Percentiles rank a stretch among this genome's conserved stretches.
Evolutionary conservation across 1,140 invertebrate species (phyloP).

Genomic region (Cecropterus lyciades): DNA sequence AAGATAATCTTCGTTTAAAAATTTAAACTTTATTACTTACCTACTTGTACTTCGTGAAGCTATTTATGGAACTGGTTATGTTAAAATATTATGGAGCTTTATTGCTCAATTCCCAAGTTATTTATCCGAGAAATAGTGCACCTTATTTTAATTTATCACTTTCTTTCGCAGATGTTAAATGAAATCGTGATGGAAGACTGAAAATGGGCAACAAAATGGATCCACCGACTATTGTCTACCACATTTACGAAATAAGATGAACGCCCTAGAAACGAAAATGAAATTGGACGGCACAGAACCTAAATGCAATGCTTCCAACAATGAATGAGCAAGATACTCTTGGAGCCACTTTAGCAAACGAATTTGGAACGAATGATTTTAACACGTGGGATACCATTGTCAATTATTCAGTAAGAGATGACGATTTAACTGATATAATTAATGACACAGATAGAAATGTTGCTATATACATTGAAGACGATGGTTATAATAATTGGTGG

Average conservation of each 20-base stretch:
- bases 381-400: conserved; percentile 39
- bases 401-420: conserved; percentile 42
- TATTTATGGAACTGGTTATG: no score
- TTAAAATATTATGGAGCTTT: conserved; percentile 2
- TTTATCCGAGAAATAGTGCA: neutral
- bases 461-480: conserved; percentile 39
- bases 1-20: conserved; percentile 2
- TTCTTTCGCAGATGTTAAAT: conserved; percentile 60
- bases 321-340: conserved; percentile 64
- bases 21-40: conserved; percentile 3
- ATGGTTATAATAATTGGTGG: conserved; percentile 84
- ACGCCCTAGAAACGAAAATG: conserved; percentile 55
- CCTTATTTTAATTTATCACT: conserved; percentile 31
- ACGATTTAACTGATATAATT: conserved; percentile 36
- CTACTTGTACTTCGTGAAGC: neutral
- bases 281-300: conserved; percentile 44
- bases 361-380: conserved; percentile 36
- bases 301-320: conserved; percentile 50
- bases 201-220: conserved; percentile 58
- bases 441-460: conserved; percentile 45
- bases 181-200: conserved; percentile 34
- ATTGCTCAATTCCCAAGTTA: neutral
- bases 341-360: conserved; percentile 40
- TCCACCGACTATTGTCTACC: conserved; percentile 49
- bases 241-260: conserved; percentile 81